Base-by-base conservation (phyloP, 1,140 invertebrate genomes). In the Camponotus pennsylvanicus region DNA sequence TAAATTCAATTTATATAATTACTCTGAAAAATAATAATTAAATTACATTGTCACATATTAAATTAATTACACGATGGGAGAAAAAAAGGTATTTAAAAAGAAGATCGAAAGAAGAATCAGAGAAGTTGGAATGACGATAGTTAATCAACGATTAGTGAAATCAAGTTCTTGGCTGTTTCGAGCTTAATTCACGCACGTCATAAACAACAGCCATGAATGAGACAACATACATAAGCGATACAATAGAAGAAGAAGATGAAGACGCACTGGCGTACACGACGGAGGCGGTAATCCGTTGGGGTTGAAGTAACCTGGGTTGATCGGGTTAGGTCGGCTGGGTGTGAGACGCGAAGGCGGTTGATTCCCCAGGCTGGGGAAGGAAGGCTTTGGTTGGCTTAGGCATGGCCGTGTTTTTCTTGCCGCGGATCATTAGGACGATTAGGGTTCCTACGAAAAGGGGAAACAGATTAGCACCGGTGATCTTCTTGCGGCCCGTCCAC, bases 341-440 rank as follows among this genome's bases (percentile, higher is more conserved):
- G 86, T 90, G 89, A 90, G 86, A 90, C 86, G 77, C 77, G 86
- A 90, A 90, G 88, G 92, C 77, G 91, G 92, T 92, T 93, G 92
- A 90, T 93, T 92, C 87, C 92, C 88, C 90, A 88, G 84, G 73
- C 79, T 86, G 91, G 92, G 90, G 90, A 93, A 87, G 93, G 93
- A 92, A 91, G 91, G 91, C 92, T 92, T 92, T 90, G 91, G 93
- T 94, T 95, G 93, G 92, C 94, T 94, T 93, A 94, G 93, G 92
- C 91, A 92, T 90, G 91, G 88, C 89, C 86, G 91, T 95, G 94
- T 95, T 95, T 95, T 95, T 95, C 94, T 95, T 95, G 93, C 94
- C 93, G 94, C 93, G 94, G 93, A 95, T 95, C 94, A 95, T 95
- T 95, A 95, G 94, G 92, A 94, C 94, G 94, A 95, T 95, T 95